Base-by-base conservation (phyloP, 2,113 vertebrate species). In the Narcine bancroftii region DNA sequence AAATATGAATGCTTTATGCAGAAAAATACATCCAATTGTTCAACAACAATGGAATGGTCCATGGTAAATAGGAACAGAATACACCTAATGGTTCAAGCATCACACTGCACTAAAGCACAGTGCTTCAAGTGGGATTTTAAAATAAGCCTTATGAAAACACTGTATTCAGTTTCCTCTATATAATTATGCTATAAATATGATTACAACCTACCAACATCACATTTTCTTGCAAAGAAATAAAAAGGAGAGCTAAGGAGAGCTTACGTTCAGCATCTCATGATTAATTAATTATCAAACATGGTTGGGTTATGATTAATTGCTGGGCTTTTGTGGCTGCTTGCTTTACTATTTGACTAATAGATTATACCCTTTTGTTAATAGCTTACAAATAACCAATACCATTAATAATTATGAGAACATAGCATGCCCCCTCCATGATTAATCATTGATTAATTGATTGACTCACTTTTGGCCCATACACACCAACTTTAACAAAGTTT, bases 271-370 rank as follows among this genome's bases (percentile, higher is more conserved):
- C 95, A 94, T 93, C 93, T 95, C 95, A 93, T 95, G 95, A 93
- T 95, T 96, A 98, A 98, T 98, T 97, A 98, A 97, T 96, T 96
- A 97, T 92, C 93, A 94, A 95, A 94, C 96, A 93, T 95, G 95
- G 94, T 95, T 95, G 94, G 93, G 94, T 96, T 95, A 95, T 95
- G 96, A 96, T 96, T 95, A 96, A 97, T 97, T 96, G 95, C 96
- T 96, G 96, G 94, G 95, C 95, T 24, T 91, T 91, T 66, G 65
- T 96, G 95, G 95, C 98, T 96, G 97, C 96, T 98, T 97, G 97
- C 95, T 93, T 97, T 97, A 97, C 95, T 96, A 94, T 97, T 97
- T 97, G 97, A 98, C 97, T 97, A 97, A 96, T 95, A 95, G 96
- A 96, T 96, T 97, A 96, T 96, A 94, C 94, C 94, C 94, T 95